Evolutionary conservation across 2,888 invertebrate species (phyloP).

Genomic region (Drosophila eohydei): DNA sequence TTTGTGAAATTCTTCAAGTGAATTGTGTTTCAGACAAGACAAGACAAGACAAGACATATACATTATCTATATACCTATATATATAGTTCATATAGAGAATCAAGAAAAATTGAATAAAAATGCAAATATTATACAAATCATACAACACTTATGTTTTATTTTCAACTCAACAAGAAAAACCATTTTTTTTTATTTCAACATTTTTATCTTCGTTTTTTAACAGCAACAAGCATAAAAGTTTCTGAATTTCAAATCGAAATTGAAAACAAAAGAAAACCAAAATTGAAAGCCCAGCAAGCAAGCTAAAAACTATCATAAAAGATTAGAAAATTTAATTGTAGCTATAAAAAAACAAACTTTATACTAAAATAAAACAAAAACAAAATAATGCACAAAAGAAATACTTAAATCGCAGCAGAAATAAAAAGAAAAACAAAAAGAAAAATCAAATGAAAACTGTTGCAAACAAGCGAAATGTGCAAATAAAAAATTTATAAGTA

Average conservation of each 20-base stretch:
- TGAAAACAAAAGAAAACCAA: slow-evolving; percentile 26
- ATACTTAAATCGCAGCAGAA: slow-evolving; percentile 15
- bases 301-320: slow-evolving; percentile 69
- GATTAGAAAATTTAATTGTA: slow-evolving; percentile 72
- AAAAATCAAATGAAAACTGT: slow-evolving; percentile 38
- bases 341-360: slow-evolving; percentile 48
- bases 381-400: slow-evolving; percentile 33
- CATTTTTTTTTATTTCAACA: background rate
- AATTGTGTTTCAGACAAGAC: slow-evolving; percentile 64
- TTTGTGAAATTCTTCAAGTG: slow-evolving; percentile 40
- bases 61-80: slow-evolving; percentile 46
- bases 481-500: slow-evolving; percentile 36
- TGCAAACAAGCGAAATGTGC: slow-evolving; percentile 41
- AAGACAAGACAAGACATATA: slow-evolving; percentile 44
- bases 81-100: slow-evolving; percentile 55
- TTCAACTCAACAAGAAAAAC: slow-evolving; percentile 19
- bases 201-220: slow-evolving; percentile 10
- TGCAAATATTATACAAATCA: slow-evolving; percentile 50
- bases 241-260: slow-evolving; percentile 23
- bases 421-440: slow-evolving; percentile 24
- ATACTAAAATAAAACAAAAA: slow-evolving; percentile 51
- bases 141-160: slow-evolving; percentile 56
- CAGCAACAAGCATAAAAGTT: slow-evolving; percentile 36
- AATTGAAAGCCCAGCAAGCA: slow-evolving; percentile 44
- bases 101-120: slow-evolving; percentile 67